phyloP scores from a whole-genome alignment of 2,113 vertebrate species.

The Psephotus haematonotus region DNA sequence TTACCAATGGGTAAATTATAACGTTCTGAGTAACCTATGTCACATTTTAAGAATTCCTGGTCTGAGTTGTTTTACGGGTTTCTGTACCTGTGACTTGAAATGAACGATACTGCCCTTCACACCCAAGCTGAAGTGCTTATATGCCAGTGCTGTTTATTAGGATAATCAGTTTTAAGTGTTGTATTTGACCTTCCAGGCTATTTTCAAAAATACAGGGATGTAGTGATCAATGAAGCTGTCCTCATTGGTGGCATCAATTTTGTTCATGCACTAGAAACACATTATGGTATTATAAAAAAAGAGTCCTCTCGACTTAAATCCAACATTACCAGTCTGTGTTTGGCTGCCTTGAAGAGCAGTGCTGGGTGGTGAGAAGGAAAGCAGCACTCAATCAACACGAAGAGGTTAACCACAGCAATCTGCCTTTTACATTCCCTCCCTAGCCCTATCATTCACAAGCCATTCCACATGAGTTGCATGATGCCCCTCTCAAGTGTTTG shows the following conservation, averaged over 20 bases:
- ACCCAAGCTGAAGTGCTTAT: not conserved
- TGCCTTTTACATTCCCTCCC: not conserved
- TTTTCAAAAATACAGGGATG: not conserved
- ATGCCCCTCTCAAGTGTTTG: fast-evolving
- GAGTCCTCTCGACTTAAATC: not conserved
- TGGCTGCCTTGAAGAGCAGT: not conserved
- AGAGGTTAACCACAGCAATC: not conserved
- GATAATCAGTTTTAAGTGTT: not conserved
- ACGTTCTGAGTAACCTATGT: not conserved
- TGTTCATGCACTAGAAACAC: not conserved
- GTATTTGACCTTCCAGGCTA: not conserved
- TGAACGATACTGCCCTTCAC: not conserved
- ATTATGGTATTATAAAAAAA: not conserved
- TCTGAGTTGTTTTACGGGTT: not conserved
- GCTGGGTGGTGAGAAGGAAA: not conserved
- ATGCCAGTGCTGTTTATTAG: not conserved
- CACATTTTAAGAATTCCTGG: constrained; percentile 6
- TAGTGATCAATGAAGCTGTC: not conserved
- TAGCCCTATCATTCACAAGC: not conserved
- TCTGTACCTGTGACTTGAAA: not conserved
- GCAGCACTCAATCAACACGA: not conserved
- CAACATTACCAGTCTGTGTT: fast-evolving
- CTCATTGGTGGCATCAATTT: not conserved
- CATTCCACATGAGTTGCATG: fast-evolving
- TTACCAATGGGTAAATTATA: not conserved